Conservation (phyloP, 2,888 invertebrate genomes). For the Abrostola triplasia region DNA sequence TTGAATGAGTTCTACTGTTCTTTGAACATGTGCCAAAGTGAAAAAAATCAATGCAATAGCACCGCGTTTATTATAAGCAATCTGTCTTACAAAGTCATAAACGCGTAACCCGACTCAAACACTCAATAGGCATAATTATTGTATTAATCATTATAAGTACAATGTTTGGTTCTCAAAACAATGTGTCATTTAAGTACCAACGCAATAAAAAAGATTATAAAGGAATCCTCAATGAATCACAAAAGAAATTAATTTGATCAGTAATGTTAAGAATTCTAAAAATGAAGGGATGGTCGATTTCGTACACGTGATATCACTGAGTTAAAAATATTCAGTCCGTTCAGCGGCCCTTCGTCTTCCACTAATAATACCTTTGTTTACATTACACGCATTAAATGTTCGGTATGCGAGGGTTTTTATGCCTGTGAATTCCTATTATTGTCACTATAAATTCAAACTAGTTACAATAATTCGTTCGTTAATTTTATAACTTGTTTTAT, state of each 20-base stretch:
- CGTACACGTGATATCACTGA: conserved; percentile 71
- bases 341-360: conserved; percentile 72
- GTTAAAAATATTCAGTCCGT: conserved; percentile 72
- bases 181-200: background rate
- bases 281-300: conserved; percentile 72
- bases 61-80: conserved; percentile 39
- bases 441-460: conserved; percentile 56
- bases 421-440: conserved; percentile 56
- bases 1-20: conserved; percentile 56
- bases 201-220: conserved; percentile 8
- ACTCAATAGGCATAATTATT: conserved; percentile 6
- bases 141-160: conserved; percentile 11
- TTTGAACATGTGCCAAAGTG: conserved; percentile 61
- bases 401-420: conserved; percentile 59
- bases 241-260: conserved; percentile 30
- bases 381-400: conserved; percentile 66
- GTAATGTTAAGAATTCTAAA: conserved; percentile 68
- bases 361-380: conserved; percentile 78
- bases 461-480: conserved; percentile 22
- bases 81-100: conserved; percentile 26
- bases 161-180: conserved; percentile 14
- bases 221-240: conserved; percentile 24
- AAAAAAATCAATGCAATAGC: conserved; percentile 40
- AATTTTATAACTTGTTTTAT: conserved; percentile 18
- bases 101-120: conserved; percentile 1